Conservation (phyloP, 92 coral and sea anemone species). For the Porites evermanni region DNA sequence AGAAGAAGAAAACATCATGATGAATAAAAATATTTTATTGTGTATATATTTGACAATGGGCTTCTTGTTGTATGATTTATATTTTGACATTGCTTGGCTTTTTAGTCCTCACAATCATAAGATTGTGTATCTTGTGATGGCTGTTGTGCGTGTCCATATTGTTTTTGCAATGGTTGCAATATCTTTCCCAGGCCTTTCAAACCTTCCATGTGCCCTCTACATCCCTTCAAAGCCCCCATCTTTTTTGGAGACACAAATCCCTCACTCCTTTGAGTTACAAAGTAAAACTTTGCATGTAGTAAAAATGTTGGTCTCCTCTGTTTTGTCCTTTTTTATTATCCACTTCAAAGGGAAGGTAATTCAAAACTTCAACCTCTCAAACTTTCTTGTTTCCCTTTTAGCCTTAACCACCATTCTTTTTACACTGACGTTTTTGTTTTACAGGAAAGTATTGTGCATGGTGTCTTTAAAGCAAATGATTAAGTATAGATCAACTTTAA, state of each 20-base stretch:
- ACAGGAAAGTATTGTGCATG: neutral
- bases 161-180: neutral
- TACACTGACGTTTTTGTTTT: slow-evolving; percentile 4
- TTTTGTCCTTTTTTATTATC: neutral
- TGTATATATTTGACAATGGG: neutral
- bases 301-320: slow-evolving; percentile 2
- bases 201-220: slow-evolving; percentile 2
- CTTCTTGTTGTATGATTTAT: slow-evolving; percentile 14
- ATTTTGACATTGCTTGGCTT: slow-evolving; percentile 16
- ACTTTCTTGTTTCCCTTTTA: slow-evolving; percentile 1
- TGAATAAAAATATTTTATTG: slow-evolving; percentile 1
- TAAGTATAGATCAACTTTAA: too few relatives aligned
- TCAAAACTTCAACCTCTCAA: slow-evolving; percentile 15
- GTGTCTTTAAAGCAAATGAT: too few relatives aligned
- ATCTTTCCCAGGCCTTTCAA: slow-evolving; percentile 11
- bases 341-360: slow-evolving; percentile 3
- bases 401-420: neutral
- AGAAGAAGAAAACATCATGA: neutral
- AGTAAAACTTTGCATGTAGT: slow-evolving; percentile 2
- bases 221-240: neutral
- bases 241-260: neutral
- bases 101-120: neutral
- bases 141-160: neutral
- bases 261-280: slow-evolving; percentile 1
- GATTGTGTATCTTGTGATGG: slow-evolving; percentile 14